phyloP scores from a whole-genome alignment of 2,888 invertebrate genomes.

The Thalpophila matura region DNA sequence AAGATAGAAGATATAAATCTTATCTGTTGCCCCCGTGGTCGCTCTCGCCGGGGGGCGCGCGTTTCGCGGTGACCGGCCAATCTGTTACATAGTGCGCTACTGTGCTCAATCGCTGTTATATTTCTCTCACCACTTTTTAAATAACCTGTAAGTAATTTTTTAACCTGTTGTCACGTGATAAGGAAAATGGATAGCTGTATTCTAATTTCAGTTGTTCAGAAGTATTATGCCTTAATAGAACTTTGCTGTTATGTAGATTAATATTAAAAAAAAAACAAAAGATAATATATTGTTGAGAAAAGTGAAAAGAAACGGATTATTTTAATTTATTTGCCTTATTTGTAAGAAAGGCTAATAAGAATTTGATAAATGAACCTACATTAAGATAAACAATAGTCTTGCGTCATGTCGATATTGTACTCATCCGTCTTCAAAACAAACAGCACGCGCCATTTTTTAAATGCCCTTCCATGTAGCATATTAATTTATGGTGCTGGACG shows the following conservation, averaged over 20 bases:
- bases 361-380: constrained; percentile 4
- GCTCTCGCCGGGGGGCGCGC: constrained; percentile 58
- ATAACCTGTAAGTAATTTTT: no score
- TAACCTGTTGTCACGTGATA: no score
- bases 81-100: constrained; percentile 57
- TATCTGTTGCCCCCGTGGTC: constrained; percentile 53
- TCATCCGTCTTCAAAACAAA: constrained; percentile 25
- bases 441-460: constrained; percentile 24
- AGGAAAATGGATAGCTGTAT: no score
- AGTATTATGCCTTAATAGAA: no score
- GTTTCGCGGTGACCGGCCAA: constrained; percentile 30
- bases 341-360: neutral
- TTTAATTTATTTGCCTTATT: no score
- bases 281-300: no score
- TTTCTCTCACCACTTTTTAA: no score
- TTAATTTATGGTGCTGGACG: constrained; percentile 37
- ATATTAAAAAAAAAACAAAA: no score
- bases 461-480: constrained; percentile 28
- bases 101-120: constrained; percentile 41
- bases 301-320: no score
- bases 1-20: constrained; percentile 52
- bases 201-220: no score
- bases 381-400: constrained; percentile 7
- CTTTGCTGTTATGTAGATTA: no score
- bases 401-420: constrained; percentile 19